Evolutionary conservation across 2,888 invertebrate genomes (phyloP).

Genomic region (Conomelus anceps): DNA sequence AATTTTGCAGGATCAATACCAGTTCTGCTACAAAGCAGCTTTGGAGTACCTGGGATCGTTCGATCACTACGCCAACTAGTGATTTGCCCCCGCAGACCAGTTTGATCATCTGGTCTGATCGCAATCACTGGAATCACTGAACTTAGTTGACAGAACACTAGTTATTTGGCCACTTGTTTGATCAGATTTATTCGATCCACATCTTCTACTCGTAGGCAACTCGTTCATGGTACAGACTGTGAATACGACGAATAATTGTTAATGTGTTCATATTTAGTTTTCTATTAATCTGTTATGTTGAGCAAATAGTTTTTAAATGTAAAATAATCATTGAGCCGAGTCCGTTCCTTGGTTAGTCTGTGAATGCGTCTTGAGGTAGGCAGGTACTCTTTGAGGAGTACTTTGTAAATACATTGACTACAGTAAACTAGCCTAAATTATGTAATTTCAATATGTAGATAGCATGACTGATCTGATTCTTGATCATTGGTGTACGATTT

Average conservation of each 20-base stretch:
- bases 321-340: neutral
- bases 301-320: neutral
- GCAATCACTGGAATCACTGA: neutral
- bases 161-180: too few species aligned
- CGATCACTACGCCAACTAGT: slow-evolving; percentile 76
- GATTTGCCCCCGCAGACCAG: neutral
- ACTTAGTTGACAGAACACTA: neutral
- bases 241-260: neutral
- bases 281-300: neutral
- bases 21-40: slow-evolving; percentile 98
- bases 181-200: neutral
- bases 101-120: neutral
- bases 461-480: neutral
- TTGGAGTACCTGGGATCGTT: slow-evolving; percentile 97
- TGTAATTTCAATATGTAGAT: neutral
- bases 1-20: slow-evolving; percentile 88
- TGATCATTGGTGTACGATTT: neutral
- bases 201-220: neutral
- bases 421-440: neutral
- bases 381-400: neutral
- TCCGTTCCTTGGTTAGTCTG: neutral
- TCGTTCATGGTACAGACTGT: neutral
- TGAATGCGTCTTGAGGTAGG: neutral
- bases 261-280: neutral
- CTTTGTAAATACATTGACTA: neutral